These are phyloP conservation scores for Hirtodrosophila histrioides DNA, from an alignment of 2,888 invertebrate genomes.

Conservation along the genomic window DNA sequence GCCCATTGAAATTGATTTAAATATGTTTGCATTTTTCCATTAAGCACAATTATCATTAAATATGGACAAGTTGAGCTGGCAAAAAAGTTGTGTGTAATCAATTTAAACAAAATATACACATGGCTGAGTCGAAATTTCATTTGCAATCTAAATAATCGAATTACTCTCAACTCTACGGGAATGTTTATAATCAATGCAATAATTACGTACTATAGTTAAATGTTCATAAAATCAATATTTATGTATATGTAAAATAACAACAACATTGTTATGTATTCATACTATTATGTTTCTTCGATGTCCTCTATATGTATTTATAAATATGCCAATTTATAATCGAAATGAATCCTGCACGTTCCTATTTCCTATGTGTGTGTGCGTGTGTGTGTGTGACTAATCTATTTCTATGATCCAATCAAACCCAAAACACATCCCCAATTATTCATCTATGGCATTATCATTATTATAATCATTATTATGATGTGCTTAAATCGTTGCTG, in stretches of 20 bases:
- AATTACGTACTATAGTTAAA: conserved; percentile 3
- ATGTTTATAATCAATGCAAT: not conserved
- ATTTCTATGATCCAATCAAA: conserved; percentile 14
- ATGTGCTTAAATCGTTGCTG: conserved; percentile 50
- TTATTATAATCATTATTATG: conserved; percentile 33
- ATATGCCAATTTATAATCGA: conserved; percentile 15
- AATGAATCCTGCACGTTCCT: conserved; percentile 27
- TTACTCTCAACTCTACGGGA: not conserved
- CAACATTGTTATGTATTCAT: conserved; percentile 13
- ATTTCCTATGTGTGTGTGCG: conserved; percentile 3
- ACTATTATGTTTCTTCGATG: conserved; percentile 15
- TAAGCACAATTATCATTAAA: conserved; percentile 11
- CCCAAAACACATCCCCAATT: not conserved
- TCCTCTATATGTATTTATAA: conserved; percentile 10
- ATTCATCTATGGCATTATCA: conserved; percentile 15
- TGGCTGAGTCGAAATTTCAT: conserved; percentile 6
- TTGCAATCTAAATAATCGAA: conserved; percentile 12
- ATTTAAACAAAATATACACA: conserved; percentile 17
- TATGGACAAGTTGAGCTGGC: not conserved
- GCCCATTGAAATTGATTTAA: not conserved
- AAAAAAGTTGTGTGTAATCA: conserved; percentile 9
- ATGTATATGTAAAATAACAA: conserved; percentile 2
- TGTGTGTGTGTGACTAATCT: conserved; percentile 9
- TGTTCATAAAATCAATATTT: conserved; percentile 1
- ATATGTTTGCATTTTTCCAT: not conserved